Evolutionary conservation across 1,140 invertebrate species (phyloP).

Genomic region (Drosophila teissieri): DNA sequence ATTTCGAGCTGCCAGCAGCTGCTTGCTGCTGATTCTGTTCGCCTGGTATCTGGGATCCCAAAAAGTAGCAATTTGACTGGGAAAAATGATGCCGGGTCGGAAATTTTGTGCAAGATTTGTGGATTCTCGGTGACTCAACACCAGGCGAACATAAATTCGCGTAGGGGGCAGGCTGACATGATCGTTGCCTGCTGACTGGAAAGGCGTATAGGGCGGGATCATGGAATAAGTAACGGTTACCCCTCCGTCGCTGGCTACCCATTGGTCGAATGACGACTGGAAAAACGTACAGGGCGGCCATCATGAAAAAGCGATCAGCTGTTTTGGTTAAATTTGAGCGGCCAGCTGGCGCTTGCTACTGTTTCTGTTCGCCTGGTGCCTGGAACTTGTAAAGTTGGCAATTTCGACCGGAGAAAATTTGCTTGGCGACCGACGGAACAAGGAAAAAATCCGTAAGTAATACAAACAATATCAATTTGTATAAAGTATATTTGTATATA

Average conservation of each 20-base stretch:
- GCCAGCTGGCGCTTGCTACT: background rate
- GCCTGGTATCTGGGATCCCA: background rate
- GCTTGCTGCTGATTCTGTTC: background rate
- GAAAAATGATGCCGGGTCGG: background rate
- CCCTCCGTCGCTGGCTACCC: no score
- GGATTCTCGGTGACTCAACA: background rate
- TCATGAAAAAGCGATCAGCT: no score
- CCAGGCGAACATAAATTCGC: background rate
- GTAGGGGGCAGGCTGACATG: background rate
- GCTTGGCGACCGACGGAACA: no score
- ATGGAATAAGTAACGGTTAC: no score
- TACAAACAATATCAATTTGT: constrained; percentile 11
- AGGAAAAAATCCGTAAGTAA: background rate
- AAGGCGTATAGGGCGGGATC: no score
- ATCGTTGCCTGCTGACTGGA: no score
- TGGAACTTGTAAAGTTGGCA: background rate
- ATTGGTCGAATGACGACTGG: no score
- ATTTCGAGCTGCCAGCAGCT: background rate
- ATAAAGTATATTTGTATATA: constrained; percentile 44
- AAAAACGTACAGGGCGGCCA: no score
- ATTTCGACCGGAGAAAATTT: no score
- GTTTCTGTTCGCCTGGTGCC: background rate
- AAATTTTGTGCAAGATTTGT: no score
- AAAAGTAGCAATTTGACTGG: background rate
- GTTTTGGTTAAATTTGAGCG: no score